Evolutionary conservation across 1,140 invertebrate genomes (phyloP).

Genomic region (Muscidifurax raptorellus): DNA sequence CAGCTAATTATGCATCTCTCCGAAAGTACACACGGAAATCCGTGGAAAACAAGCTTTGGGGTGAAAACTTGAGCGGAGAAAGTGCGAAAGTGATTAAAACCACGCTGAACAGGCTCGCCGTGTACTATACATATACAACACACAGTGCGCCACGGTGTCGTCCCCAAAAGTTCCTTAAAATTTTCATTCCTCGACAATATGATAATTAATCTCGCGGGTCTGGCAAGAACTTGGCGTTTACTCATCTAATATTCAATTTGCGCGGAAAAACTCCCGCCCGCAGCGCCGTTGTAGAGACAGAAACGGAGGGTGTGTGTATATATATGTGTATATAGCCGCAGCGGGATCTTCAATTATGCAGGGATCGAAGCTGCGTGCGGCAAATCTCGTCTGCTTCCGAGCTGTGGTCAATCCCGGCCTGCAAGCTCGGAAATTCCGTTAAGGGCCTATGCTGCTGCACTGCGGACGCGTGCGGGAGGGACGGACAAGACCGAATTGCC

Average conservation of each 20-base stretch:
- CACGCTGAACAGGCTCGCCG: neutral
- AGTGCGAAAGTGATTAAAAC: neutral
- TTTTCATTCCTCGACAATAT: slow-evolving; percentile 9
- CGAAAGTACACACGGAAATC: neutral
- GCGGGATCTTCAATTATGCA: slow-evolving; percentile 20
- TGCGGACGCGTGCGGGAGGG: neutral
- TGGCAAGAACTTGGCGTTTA: neutral
- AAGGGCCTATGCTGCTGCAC: neutral
- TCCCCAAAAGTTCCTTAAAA: neutral
- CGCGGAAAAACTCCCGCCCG: slow-evolving; percentile 2
- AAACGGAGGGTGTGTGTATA: neutral
- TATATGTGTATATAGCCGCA: neutral
- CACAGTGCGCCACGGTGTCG: neutral
- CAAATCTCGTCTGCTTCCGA: neutral
- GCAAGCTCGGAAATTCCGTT: neutral
- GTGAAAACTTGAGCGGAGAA: neutral
- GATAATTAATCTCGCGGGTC: slow-evolving; percentile 26
- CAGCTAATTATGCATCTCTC: neutral
- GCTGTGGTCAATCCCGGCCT: neutral
- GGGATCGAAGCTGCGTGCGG: slow-evolving; percentile 7
- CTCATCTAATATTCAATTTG: slow-evolving; percentile 43
- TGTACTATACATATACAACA: neutral
- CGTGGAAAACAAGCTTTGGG: neutral
- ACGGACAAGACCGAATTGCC: neutral
- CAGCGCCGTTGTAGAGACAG: neutral